These are phyloP conservation scores for Melieria picta DNA, from an alignment of 2,888 invertebrate species.

Conservation along the genomic window DNA sequence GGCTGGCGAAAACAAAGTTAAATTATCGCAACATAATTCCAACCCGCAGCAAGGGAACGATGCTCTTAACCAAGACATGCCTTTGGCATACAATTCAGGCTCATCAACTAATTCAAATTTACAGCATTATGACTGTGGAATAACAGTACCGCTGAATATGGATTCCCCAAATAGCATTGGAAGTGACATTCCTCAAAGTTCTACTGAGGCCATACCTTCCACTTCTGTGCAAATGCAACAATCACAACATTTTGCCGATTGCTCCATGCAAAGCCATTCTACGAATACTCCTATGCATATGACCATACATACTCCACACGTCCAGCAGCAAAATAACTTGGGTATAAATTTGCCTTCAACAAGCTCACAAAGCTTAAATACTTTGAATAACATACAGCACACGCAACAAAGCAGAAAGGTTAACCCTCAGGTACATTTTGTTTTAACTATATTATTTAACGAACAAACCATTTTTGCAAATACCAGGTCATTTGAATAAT, in stretches of 20 bases:
- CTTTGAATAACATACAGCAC: slow-evolving; percentile 57
- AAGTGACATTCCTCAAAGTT: slow-evolving; percentile 82
- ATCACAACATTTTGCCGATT: slow-evolving; percentile 69
- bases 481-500: too few relatives aligned
- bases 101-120: slow-evolving; percentile 84
- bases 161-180: slow-evolving; percentile 91
- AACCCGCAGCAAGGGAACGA: slow-evolving; percentile 31
- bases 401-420: slow-evolving; percentile 54
- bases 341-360: slow-evolving; percentile 52
- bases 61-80: slow-evolving; percentile 44
- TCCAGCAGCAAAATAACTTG: slow-evolving; percentile 65
- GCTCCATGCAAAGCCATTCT: slow-evolving; percentile 75
- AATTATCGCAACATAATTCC: slow-evolving; percentile 43
- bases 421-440: slow-evolving; percentile 55
- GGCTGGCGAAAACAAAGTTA: slow-evolving; percentile 49
- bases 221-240: slow-evolving; percentile 69
- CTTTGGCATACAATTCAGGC: slow-evolving; percentile 81
- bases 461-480: background rate
- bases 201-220: slow-evolving; percentile 72
- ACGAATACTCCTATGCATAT: slow-evolving; percentile 68
- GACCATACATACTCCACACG: slow-evolving; percentile 73
- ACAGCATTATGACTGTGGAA: slow-evolving; percentile 81
- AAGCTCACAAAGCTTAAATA: slow-evolving; percentile 65
- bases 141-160: slow-evolving; percentile 85
- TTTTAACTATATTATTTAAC: background rate